phyloP scores from a whole-genome alignment of 2,888 invertebrate genomes.

The Lamproptera curius region DNA sequence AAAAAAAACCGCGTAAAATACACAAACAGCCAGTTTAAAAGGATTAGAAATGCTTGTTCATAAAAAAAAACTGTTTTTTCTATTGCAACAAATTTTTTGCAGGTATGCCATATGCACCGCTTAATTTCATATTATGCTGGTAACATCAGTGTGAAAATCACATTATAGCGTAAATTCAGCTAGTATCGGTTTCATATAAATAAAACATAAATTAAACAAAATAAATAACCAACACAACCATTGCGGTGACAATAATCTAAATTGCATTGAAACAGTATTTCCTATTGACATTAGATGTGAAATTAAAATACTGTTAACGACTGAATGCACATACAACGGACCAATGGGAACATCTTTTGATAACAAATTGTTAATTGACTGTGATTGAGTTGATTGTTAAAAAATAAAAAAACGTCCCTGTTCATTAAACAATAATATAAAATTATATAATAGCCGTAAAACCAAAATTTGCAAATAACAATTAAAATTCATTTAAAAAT shows the following conservation, averaged over 20 bases:
- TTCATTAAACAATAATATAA: too few relatives aligned
- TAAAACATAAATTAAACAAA: conserved; percentile 70
- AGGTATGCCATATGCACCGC: conserved; percentile 21
- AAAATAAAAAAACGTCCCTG: too few relatives aligned
- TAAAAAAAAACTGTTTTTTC: conserved; percentile 21
- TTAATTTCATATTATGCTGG: not conserved
- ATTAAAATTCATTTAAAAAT: too few relatives aligned
- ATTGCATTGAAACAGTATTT: conserved; percentile 51
- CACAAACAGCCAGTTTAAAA: conserved; percentile 11
- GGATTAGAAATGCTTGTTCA: conserved; percentile 14
- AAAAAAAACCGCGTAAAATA: conserved; percentile 1
- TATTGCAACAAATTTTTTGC: conserved; percentile 11
- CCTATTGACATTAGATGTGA: conserved; percentile 31
- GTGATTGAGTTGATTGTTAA: not conserved
- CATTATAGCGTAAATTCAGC: not conserved
- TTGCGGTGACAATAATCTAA: conserved; percentile 52
- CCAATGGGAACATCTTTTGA: conserved; percentile 4
- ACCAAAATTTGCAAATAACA: too few relatives aligned
- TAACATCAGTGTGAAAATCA: not conserved
- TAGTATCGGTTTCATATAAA: conserved; percentile 55
- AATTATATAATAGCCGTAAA: too few relatives aligned
- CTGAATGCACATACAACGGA: conserved; percentile 10
- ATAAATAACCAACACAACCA: conserved; percentile 76
- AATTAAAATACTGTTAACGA: conserved; percentile 22
- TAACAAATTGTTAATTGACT: not conserved